Percentiles rank a stretch among this genome's conserved stretches.
phyloP scores from a whole-genome alignment of 2,797 vertebrate genomes.

The Cygnus olor region DNA sequence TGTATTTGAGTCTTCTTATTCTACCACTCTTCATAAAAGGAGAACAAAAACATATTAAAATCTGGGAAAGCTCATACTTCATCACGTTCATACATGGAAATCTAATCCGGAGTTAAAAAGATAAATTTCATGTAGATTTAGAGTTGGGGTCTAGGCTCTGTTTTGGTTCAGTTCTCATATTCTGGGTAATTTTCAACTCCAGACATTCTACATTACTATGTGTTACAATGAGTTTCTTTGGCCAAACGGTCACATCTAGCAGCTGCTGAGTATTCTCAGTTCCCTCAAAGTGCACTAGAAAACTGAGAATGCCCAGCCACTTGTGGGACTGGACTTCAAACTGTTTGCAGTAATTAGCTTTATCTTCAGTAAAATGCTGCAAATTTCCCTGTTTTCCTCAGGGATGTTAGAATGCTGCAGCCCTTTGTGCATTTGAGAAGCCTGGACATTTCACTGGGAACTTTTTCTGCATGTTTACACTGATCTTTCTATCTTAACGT shows the following conservation, averaged over 20 bases:
- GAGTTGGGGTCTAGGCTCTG: not conserved
- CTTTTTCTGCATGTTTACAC: constrained; percentile 62
- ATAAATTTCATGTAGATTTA: not conserved
- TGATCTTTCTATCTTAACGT: constrained; percentile 45
- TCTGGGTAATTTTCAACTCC: not conserved
- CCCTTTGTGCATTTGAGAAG: not conserved
- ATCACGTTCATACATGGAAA: not conserved
- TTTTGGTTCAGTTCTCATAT: not conserved
- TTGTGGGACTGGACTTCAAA: not conserved
- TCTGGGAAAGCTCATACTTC: not conserved
- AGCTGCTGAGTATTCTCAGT: not conserved
- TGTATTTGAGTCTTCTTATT: not conserved
- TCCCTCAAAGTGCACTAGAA: not conserved
- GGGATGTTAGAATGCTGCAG: not conserved
- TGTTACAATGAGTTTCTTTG: not conserved
- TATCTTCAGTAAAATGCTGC: not conserved
- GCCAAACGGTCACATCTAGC: not conserved
- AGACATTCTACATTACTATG: not conserved
- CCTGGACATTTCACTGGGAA: constrained; percentile 46
- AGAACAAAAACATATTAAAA: not conserved
- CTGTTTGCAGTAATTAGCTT: not conserved
- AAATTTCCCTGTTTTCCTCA: not conserved
- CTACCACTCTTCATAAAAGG: not conserved
- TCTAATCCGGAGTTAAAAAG: not conserved
- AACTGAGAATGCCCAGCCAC: not conserved